Evolutionary conservation across 1,140 invertebrate species (phyloP).

Genomic region (Amyelois transitella): DNA sequence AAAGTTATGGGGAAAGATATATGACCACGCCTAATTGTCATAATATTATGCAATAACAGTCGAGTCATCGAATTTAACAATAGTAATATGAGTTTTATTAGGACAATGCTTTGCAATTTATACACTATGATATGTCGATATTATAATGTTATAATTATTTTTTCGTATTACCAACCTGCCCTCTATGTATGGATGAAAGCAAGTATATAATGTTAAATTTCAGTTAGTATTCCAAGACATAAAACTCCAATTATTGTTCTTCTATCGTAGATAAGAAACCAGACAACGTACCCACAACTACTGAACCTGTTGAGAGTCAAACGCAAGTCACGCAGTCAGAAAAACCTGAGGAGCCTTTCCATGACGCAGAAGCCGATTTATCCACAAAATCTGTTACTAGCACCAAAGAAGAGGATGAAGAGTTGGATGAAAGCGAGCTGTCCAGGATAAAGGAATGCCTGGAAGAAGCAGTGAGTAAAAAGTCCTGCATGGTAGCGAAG

Average conservation of each 20-base stretch:
- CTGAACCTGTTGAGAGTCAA: conserved; percentile 29
- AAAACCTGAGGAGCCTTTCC: conserved; percentile 18
- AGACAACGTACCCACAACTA: conserved; percentile 35
- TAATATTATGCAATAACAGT: no score
- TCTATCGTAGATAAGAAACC: conserved; percentile 48
- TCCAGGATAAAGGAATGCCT: conserved; percentile 57
- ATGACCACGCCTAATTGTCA: no score
- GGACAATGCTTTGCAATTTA: background rate
- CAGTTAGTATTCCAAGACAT: background rate
- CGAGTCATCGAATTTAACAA: no score
- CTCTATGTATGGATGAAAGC: background rate
- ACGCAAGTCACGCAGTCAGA: conserved; percentile 33
- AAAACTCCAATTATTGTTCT: background rate
- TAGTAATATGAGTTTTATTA: background rate
- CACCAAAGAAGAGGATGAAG: conserved; percentile 54
- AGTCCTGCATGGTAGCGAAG: background rate
- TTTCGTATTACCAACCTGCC: background rate
- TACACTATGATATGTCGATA: background rate
- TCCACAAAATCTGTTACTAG: conserved; percentile 34
- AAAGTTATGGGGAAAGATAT: no score
- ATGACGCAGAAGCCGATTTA: conserved; percentile 33
- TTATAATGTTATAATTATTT: background rate
- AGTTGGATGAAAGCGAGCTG: conserved; percentile 54
- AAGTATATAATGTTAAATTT: background rate
- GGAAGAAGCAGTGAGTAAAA: conserved; percentile 51